Conservation (phyloP, 2,888 invertebrate species). For the Drosophila cyrtoloma region DNA sequence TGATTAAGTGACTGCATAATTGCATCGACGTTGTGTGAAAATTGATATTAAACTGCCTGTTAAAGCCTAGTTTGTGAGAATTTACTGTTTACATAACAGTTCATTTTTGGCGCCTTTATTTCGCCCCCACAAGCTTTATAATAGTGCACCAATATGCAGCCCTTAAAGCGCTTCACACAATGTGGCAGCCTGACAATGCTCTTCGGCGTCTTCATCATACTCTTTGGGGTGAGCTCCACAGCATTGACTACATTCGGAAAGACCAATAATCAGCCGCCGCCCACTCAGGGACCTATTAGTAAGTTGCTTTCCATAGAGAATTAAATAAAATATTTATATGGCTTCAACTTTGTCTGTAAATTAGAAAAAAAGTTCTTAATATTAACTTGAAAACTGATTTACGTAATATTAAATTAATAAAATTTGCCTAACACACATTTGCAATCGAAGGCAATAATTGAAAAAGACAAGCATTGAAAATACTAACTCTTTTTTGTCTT, state of each 20-base stretch:
- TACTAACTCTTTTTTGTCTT: neutral
- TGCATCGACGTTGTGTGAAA: conserved; percentile 34
- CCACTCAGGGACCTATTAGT: conserved; percentile 87
- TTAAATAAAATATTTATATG: neutral
- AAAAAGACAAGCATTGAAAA: neutral
- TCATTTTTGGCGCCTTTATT: conserved; percentile 28
- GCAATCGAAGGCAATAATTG: neutral
- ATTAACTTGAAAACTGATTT: neutral
- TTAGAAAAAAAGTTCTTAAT: neutral
- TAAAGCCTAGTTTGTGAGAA: conserved; percentile 53
- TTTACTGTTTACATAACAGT: conserved; percentile 52
- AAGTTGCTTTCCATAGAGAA: conserved; percentile 73
- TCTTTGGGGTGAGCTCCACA: conserved; percentile 86
- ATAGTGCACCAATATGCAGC: conserved; percentile 81
- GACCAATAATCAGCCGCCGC: conserved; percentile 87
- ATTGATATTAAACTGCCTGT: conserved; percentile 48
- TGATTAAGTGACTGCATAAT: conserved; percentile 12
- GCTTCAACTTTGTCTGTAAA: neutral
- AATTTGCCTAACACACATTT: neutral
- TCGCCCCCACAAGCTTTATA: conserved; percentile 1
- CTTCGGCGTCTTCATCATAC: conserved; percentile 84
- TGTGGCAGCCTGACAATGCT: conserved; percentile 85
- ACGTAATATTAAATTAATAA: neutral
- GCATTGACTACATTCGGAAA: conserved; percentile 90
- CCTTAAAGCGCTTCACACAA: conserved; percentile 85